Evolutionary conservation across 1,140 invertebrate species (phyloP).

Genomic region (Trichonephila clavipes): DNA sequence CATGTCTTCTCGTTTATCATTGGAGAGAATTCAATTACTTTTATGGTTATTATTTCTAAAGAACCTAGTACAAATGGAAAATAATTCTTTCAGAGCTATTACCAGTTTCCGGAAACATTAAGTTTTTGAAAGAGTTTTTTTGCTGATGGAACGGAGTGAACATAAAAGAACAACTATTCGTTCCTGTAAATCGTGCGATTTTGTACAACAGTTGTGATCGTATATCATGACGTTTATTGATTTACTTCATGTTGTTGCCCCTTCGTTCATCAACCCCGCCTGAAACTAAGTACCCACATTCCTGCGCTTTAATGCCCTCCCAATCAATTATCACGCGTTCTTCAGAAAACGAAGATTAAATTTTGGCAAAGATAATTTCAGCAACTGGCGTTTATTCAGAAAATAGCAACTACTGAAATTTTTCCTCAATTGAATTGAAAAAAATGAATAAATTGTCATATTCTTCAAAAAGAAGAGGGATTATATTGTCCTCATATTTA

Average conservation of each 20-base stretch:
- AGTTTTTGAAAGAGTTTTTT: background rate
- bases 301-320: background rate
- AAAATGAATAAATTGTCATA: too few relatives aligned
- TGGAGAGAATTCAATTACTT: background rate
- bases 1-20: background rate
- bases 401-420: background rate
- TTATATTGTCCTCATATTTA: too few relatives aligned
- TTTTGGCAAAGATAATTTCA: background rate
- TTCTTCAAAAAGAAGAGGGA: too few relatives aligned
- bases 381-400: background rate
- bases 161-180: background rate
- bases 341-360: background rate
- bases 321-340: constrained; percentile 4
- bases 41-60: background rate
- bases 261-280: constrained; percentile 1
- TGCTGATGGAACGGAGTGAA: background rate
- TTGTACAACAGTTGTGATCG: background rate
- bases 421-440: background rate
- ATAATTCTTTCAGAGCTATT: background rate
- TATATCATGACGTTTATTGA: constrained; percentile 24
- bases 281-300: background rate
- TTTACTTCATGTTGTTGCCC: constrained; percentile 26
- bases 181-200: background rate
- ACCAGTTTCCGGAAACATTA: background rate
- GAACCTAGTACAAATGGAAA: background rate